These are phyloP conservation scores for Daubentonia madagascariensis DNA, from an alignment of 2,113 vertebrate genomes.

Conservation along the genomic window DNA sequence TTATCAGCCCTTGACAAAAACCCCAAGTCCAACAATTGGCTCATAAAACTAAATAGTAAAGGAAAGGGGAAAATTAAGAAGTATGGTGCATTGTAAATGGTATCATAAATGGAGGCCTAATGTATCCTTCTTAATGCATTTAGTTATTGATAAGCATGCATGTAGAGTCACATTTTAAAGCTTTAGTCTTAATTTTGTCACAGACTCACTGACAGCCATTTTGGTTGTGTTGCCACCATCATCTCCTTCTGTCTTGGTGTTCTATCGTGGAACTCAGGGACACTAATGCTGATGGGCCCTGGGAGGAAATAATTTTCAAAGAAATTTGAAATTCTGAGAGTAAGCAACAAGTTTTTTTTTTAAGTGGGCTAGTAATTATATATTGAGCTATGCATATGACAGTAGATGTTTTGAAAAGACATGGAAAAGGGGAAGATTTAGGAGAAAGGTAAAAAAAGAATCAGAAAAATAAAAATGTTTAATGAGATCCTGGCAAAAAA, in stretches of 20 bases:
- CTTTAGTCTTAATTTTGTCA: background rate
- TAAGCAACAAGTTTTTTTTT: background rate
- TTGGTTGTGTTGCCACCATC: background rate
- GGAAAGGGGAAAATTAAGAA: conserved; percentile 1
- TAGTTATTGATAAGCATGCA: background rate
- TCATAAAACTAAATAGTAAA: conserved; percentile 47
- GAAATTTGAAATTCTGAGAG: background rate
- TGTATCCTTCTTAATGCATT: background rate
- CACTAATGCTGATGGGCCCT: no score
- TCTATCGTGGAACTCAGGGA: background rate
- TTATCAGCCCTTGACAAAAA: conserved; percentile 28
- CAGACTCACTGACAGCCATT: background rate
- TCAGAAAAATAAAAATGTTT: background rate
- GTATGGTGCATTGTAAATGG: background rate
- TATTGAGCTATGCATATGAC: background rate
- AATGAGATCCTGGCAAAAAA: background rate
- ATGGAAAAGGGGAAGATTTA: background rate
- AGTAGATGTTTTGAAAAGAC: background rate
- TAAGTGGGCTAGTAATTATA: background rate
- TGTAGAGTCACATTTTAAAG: background rate
- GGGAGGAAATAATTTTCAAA: background rate
- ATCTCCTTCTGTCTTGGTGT: background rate
- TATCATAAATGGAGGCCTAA: background rate
- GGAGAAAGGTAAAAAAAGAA: background rate
- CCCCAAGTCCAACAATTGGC: conserved; percentile 23